Evolutionary conservation across 2,888 invertebrate species (phyloP).

Genomic region (Mythimna ferrago): DNA sequence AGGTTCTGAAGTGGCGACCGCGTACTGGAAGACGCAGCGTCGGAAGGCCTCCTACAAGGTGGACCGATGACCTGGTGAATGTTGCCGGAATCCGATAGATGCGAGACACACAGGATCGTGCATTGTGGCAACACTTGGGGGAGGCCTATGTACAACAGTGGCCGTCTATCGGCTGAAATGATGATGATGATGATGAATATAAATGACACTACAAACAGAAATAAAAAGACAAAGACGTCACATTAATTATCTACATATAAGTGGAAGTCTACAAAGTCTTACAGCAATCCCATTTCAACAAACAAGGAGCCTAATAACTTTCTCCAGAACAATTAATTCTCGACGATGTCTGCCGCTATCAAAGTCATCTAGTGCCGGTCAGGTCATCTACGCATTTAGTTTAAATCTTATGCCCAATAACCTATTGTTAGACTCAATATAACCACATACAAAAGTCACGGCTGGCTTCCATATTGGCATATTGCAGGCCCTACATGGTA

Average conservation of each 20-base stretch:
- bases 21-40: too few species aligned
- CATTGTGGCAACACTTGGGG: too few species aligned
- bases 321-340: slow-evolving; percentile 75
- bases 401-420: slow-evolving; percentile 80
- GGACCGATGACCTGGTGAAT: too few species aligned
- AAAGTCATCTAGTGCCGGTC: slow-evolving; percentile 80
- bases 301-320: slow-evolving; percentile 60
- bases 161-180: too few species aligned
- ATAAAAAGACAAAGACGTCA: neutral
- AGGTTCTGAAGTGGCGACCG: too few species aligned
- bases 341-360: slow-evolving; percentile 74
- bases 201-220: neutral
- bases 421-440: slow-evolving; percentile 84
- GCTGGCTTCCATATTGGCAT: slow-evolving; percentile 89
- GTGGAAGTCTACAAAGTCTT: too few species aligned
- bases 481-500: slow-evolving; percentile 88
- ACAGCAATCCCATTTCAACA: slow-evolving; percentile 46
- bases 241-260: neutral
- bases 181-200: too few species aligned
- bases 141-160: too few species aligned
- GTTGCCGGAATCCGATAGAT: too few species aligned
- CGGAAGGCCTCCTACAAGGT: too few species aligned
- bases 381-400: slow-evolving; percentile 82
- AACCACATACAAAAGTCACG: slow-evolving; percentile 84
- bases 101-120: too few species aligned